Base-by-base conservation (phyloP, 2,888 invertebrate species). In the Luperina nickerlii region DNA sequence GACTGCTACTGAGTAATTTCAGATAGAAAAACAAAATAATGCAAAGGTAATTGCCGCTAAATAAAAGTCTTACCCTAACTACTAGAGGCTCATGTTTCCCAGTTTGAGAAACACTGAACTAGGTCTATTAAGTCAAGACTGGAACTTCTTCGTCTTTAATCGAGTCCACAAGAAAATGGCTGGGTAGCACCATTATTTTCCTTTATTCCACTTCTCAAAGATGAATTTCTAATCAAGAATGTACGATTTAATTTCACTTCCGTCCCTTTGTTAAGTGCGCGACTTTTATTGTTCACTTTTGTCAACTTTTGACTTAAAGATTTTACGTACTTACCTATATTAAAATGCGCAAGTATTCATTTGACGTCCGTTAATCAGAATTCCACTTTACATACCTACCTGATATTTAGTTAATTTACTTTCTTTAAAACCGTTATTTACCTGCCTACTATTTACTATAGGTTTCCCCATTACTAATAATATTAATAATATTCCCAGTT, bases 201-300 rank as follows among this genome's bases (percentile, higher is more conserved):
- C 74, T 77, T 60, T 27, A 74, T 78, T 78, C 70, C 69, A 63
- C 32, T 63, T 80, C 73, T 78, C 32, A 66, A 60, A 76, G 15
- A 69, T 67, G 38, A 74, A 76, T 71, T 77, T 74, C 62, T 69
- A 75, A 80, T 80, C 45, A 42, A 67, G 60, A 75, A 68, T 24
- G 20, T 60, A 63, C 32, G 24, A 74, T 76, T 75, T 76, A 54
- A 87, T 79, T 84, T 67, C 13, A 54, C 32, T 83, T 79, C 45
- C 72, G 42, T 45, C 13, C 24, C 60, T 76, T 78, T 79, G 66
- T 20, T 69, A 48, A 60, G 42, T 66, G 27, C 67, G 24, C 48
- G 84, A 72, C 62, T 82, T 68, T 15, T 70, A 62, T 54, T 66
- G 60, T 76, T 76, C 38, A 51, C 77, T n/a, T 69, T 68, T 32